Evolutionary conservation across 2,888 invertebrate species (phyloP).

Genomic region (Andricus curvator): DNA sequence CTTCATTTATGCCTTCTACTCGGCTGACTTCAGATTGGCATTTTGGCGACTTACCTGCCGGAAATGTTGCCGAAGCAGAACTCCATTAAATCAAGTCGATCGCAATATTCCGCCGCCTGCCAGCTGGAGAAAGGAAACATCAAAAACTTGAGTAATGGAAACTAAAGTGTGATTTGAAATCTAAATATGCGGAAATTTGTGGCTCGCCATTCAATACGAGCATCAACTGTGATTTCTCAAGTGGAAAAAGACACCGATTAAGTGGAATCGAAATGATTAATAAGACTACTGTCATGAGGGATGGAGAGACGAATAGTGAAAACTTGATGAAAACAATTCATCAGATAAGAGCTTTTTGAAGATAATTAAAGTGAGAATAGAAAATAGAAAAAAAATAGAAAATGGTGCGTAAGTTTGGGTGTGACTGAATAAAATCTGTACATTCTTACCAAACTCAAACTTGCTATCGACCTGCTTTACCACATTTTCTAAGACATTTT

Average conservation of each 20-base stretch:
- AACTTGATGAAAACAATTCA: background rate
- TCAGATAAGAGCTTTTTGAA: background rate
- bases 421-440: background rate
- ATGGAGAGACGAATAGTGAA: background rate
- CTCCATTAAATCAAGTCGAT: conserved; percentile 69
- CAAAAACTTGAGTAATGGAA: conserved; percentile 31
- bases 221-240: conserved; percentile 9
- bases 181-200: conserved; percentile 8
- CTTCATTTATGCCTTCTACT: conserved; percentile 94
- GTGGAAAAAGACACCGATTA: background rate
- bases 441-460: background rate
- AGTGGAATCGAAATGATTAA: background rate
- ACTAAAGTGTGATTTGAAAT: conserved; percentile 29
- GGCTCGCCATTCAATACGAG: background rate
- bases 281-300: background rate
- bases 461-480: background rate
- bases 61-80: conserved; percentile 81
- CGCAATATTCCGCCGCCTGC: conserved; percentile 56
- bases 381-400: background rate
- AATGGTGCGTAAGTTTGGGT: background rate
- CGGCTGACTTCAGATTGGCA: conserved; percentile 91
- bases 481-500: conserved; percentile 36
- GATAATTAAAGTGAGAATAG: background rate
- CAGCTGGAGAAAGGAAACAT: conserved; percentile 37
- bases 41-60: conserved; percentile 91